Evolutionary conservation across 2,113 vertebrate genomes (phyloP), one percentile per base, ranked within the genome.

Genomic region (Lamprotornis superbus): DNA sequence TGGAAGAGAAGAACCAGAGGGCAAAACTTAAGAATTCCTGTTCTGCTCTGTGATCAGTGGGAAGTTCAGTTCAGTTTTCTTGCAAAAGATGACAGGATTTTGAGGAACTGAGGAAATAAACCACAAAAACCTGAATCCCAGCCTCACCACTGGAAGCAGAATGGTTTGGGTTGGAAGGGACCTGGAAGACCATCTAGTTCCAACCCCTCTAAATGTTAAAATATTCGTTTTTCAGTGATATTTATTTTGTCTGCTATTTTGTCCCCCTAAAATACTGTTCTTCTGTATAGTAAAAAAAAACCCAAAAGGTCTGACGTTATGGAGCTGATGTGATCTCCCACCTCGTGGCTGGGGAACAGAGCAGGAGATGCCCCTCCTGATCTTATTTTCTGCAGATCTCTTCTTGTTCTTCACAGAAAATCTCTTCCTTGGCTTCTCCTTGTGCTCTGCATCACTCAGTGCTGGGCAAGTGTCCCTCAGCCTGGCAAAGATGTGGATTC

Each of bases 321-420:
- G 12, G 39, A 55, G 44, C 28, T 91, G 68, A 21, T 39, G 7
- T 15, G 12, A 7, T 78, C 22, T 77, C n/a, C 12, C 4, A 3
- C 35, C 14, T 16, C 8, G 4, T 0, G 4, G 28, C 13, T 33
- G n/a, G 40, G 30, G 15, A 61, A 5, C 0, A 2, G 52, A 65
- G 71, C 40, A 52, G 67, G 56, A 83, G 33, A n/a, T 56, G 40
- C 2, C 10, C 1, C 49, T 64, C 1, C 7, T 68, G 31, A n/a
- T 33, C 9, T 33, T 1, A 0, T 63, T 84, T 53, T 50, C 27
- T 77, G 25, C n/a, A 57, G 20, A 8, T 67, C 12, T 61, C 4
- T 37, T 80, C 37, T 73, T 77, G n/a, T 21, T 74, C 22, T 52
- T 93, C 56, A 24, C 63, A 61, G 21, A 24, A 57, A 50, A 70